Evolutionary conservation across 2,888 invertebrate genomes (phyloP).

Genomic region (Gymnocheta viridis): DNA sequence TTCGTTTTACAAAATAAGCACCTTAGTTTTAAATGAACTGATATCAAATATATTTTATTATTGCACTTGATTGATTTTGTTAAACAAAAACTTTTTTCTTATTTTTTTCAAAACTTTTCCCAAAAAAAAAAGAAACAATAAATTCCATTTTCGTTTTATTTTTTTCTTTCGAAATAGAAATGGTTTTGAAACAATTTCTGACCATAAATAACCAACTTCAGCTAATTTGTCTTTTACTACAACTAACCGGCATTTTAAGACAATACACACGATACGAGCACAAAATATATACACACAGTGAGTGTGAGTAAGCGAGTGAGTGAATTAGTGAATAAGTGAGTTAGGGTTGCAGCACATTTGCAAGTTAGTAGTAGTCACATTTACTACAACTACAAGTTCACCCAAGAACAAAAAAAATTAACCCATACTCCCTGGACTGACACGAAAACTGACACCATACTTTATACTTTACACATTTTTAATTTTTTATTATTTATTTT

Average conservation of each 20-base stretch:
- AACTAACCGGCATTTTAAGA: conserved; percentile 61
- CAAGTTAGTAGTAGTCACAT: conserved; percentile 47
- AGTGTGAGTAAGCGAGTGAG: conserved; percentile 13
- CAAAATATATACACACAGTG: conserved; percentile 15
- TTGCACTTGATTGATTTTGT: background rate
- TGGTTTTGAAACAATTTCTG: conserved; percentile 44
- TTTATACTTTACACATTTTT: conserved; percentile 7
- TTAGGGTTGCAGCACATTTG: conserved; percentile 29
- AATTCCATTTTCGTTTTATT: conserved; percentile 4
- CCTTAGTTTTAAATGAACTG: background rate
- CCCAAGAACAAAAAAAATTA: background rate
- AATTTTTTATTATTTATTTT: too few species aligned
- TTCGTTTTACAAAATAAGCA: too few species aligned
- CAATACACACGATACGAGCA: conserved; percentile 36
- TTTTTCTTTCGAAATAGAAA: conserved; percentile 21
- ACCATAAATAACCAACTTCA: conserved; percentile 57
- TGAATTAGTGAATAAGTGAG: conserved; percentile 51
- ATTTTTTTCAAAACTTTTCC: too few species aligned
- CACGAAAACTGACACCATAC: background rate
- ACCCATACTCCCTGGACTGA: conserved; percentile 5
- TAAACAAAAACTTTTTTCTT: conserved; percentile 1
- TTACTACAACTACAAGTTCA: conserved; percentile 60
- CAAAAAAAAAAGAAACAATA: background rate
- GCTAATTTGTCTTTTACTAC: conserved; percentile 61
- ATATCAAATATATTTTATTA: too few species aligned